Evolutionary conservation across 2,888 invertebrate species (phyloP).

Genomic region (Chrysina gloriosa): DNA sequence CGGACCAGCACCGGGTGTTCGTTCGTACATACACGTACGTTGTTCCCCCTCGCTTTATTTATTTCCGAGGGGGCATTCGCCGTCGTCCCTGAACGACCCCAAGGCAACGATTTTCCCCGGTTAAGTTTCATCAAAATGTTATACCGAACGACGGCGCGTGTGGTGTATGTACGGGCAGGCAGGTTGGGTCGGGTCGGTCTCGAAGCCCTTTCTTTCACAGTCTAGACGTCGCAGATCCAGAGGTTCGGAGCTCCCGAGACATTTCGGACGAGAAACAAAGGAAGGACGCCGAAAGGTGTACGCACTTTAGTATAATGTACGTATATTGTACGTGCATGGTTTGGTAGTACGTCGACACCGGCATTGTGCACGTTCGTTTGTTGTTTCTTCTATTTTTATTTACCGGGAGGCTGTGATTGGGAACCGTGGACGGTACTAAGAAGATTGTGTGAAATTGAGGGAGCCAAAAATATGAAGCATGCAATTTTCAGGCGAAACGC

Average conservation of each 20-base stretch:
- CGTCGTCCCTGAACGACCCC: conserved; percentile 19
- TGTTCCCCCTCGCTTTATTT: conserved; percentile 8
- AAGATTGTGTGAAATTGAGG: no score
- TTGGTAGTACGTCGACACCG: no score
- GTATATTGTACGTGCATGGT: no score
- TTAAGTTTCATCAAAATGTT: conserved; percentile 17
- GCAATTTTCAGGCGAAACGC: no score
- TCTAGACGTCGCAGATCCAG: no score
- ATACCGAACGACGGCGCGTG: neutral
- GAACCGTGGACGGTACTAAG: no score
- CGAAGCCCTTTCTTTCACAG: neutral
- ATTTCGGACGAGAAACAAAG: neutral
- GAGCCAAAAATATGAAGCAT: no score
- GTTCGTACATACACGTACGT: no score
- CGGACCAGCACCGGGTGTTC: conserved; percentile 13
- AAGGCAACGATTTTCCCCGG: neutral
- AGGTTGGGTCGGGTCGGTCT: neutral
- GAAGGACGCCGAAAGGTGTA: neutral
- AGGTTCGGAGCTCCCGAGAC: neutral
- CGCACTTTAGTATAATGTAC: no score
- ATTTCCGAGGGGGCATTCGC: neutral
- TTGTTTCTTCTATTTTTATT: no score
- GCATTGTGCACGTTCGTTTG: no score
- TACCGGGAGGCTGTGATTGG: no score
- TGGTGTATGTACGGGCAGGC: neutral